Percentiles rank a stretch among this genome's conserved stretches.
Evolutionary conservation across 2,888 invertebrate genomes (phyloP).

Genomic region (Labia minor): DNA sequence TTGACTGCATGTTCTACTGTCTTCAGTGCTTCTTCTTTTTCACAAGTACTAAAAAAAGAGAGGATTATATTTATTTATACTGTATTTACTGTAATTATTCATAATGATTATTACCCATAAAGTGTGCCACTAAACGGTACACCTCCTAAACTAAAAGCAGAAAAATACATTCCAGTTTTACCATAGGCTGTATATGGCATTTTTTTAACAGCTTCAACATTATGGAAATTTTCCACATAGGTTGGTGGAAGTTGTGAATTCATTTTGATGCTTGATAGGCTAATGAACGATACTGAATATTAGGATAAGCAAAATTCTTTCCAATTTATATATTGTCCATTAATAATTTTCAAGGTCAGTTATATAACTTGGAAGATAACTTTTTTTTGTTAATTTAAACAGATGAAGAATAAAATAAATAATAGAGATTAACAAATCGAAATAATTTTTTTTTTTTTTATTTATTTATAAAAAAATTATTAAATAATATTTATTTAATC

Average conservation of each 20-base stretch:
- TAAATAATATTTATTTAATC: too few relatives aligned
- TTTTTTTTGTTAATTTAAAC: too few relatives aligned
- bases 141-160: constrained; percentile 63
- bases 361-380: too few relatives aligned
- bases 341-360: too few relatives aligned
- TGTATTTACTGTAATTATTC: constrained; percentile 17
- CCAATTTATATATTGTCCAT: too few relatives aligned
- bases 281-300: too few relatives aligned
- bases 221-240: constrained; percentile 52
- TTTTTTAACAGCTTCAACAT: constrained; percentile 44
- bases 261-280: neutral
- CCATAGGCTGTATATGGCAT: constrained; percentile 69
- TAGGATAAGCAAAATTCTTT: too few relatives aligned
- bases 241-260: constrained; percentile 42
- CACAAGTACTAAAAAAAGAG: constrained; percentile 45
- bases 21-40: constrained; percentile 53
- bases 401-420: too few relatives aligned
- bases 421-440: too few relatives aligned
- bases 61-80: constrained; percentile 18
- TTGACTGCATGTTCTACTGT: constrained; percentile 61
- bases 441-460: too few relatives aligned
- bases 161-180: constrained; percentile 58
- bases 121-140: constrained; percentile 55
- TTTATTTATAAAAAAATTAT: too few relatives aligned
- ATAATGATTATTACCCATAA: constrained; percentile 49